Evolutionary conservation across 1,140 invertebrate genomes (phyloP), one percentile per base, ranked within the genome.

Genomic region (Drosophila sp.): DNA sequence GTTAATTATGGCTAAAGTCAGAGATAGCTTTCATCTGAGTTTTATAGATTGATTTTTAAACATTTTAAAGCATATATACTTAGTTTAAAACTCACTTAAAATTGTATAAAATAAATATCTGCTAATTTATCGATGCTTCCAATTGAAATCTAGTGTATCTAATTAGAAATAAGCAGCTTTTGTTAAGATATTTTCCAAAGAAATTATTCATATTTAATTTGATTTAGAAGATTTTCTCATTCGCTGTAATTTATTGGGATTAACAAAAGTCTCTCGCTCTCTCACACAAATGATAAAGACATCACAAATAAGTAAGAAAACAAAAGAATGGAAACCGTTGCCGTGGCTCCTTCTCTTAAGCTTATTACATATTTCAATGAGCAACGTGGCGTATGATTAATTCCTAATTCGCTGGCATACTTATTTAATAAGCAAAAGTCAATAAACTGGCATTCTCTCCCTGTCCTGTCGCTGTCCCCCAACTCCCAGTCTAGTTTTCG

Each of bases 1-100:
- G 68, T 82, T 79, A 82, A 87, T 87, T 86, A 74, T 74, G 63
- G 47, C 50, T 35, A 61, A 57, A 32, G 55, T 56, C 29, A 32
- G n/a, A 60, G 17, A 17, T 17, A 30, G 41, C 54, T 57, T 66
- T 17, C 17, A 17, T 17, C 17, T 17, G 17, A 17, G 17, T 17
- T 17, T 17, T 17, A 17, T 17, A 17, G 17, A 17, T 17, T 17
- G 17, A 17, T 17, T 17, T 17, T 17, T 0, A 17, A 17, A 17
- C 17, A 17, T 17, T 17, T 17, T 17, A 17, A 17, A 17, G 17
- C 17, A 17, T 17, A 17, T 17, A 17, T 17, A 17, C 17, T 17
- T 17, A 17, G 17, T 17, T 17, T 17, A 17, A 17, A 17, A 17
- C 17, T 17, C 17, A 30, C 2, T 3, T 30, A 4, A 30, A 30